Conservation (phyloP, 1,140 invertebrate species). For the Drosophila cardini region DNA sequence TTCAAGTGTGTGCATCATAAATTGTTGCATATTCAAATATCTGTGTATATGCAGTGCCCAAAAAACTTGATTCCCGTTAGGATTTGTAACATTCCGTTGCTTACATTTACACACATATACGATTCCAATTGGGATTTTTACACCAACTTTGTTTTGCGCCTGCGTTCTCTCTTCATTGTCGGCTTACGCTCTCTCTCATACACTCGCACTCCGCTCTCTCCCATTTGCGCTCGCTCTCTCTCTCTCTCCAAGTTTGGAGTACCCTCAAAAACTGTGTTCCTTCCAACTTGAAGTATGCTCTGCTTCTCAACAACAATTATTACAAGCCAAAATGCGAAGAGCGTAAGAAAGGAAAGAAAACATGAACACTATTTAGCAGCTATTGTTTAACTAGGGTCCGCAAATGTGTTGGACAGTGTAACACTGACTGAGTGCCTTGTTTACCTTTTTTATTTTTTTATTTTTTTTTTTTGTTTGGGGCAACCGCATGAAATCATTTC, state of each 20-base stretch:
- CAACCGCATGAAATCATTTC: constrained; percentile 60
- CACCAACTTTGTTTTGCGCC: constrained; percentile 29
- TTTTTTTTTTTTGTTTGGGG: constrained; percentile 31
- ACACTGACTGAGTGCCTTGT: constrained; percentile 37
- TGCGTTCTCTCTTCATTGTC: constrained; percentile 1
- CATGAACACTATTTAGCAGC: constrained; percentile 31
- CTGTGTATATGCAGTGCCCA: constrained; percentile 38
- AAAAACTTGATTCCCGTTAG: constrained; percentile 32
- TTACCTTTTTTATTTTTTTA: constrained; percentile 48
- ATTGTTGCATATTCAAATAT: constrained; percentile 75
- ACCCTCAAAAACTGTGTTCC: constrained; percentile 57
- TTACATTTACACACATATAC: constrained; percentile 40
- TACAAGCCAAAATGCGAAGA: constrained; percentile 9
- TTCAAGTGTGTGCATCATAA: constrained; percentile 58
- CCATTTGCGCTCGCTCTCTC: constrained; percentile 9
- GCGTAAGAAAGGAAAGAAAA: constrained; percentile 10
- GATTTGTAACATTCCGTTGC: constrained; percentile 51
- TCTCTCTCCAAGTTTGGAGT: constrained; percentile 62
- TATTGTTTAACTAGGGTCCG: constrained; percentile 26
- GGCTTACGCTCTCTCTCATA: constrained; percentile 32
- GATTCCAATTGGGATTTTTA: constrained; percentile 60
- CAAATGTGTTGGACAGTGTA: constrained; percentile 39
- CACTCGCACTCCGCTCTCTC: background rate
- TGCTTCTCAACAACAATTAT: constrained; percentile 36
- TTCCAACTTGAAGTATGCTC: constrained; percentile 59